Base-by-base conservation (phyloP, 2,797 vertebrate species). In the Notoglanidium macrostoma region DNA sequence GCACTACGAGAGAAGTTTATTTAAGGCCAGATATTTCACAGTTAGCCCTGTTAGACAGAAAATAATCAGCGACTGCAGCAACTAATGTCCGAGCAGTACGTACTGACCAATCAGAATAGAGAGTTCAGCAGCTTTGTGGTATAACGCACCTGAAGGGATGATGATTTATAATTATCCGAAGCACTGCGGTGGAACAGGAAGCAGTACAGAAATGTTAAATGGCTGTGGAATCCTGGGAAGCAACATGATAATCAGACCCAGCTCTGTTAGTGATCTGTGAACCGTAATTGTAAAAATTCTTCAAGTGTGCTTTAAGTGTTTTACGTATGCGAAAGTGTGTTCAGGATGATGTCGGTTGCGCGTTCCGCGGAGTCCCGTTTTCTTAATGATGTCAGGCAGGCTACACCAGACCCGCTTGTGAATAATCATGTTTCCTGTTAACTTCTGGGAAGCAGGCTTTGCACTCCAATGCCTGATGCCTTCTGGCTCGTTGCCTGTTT, bases 391-490 rank as follows among this genome's bases (percentile, higher is more conserved):
- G 59, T 65, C 59, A 82, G 80, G 29, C 26, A 29, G n/a, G 29
- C 44, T 65, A 32, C 80, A 29, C 15, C 80, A 82, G 80, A 82
- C 61, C n/a, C 0, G 1, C n/a, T 67, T 29, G 59, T 82, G 26
- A 65, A 10, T 49, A 65, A 29, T 82, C 26, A 11, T 21, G 85
- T 86, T 89, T 85, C 87, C 86, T 67, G 79, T 51, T 77, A 85
- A 87, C 90, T 87, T 89, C 84, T 89, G 86, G 89, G 78, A 89
- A 89, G 79, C 79, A 83, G 88, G 85, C 88, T 85, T 88, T 86
- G 85, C 76, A 67, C 81, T 11, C 19, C 40, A 2, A 3, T n/a
- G 59, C 40, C 74, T 86, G 76, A 88, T 88, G 88, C 46, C 67
- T 77, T 59, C 86, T 5, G 46, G 68, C 35, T 68, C 81, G 51